Base-by-base conservation (phyloP, 1,140 invertebrate genomes). In the Drosophila miranda region DNA sequence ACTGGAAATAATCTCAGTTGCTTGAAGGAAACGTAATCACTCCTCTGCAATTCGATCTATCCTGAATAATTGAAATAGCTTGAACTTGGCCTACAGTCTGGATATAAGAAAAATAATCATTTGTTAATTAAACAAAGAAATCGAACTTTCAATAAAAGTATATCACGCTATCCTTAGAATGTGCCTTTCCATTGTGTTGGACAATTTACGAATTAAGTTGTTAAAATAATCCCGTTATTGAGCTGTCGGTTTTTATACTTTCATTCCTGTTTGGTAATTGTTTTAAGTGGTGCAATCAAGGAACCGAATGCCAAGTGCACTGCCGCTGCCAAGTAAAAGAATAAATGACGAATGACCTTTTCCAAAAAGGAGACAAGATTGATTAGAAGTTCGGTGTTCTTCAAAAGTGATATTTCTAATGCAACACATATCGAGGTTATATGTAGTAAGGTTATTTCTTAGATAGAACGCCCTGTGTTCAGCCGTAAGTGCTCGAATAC, bases 71-170 rank as follows among this genome's bases (percentile, higher is more conserved):
- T 49, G 11, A 63, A 63, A 34, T 68, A 56, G 49, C n/a, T 42
- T 2, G 30, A 42, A 67, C 8, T 46, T 67, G 30, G 23, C 8
- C 28, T 11, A 28, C 48, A 51, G 46, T n/a, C 13, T 56, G 23
- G 9, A 56, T 49, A 55, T 68, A 42, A 26, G n/a, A 38, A 57
- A 48, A 19, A n/a, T 34, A 67, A 43, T 67, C 28, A 68, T 53
- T 68, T 68, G 64, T 68, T 55, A 48, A 68, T 68, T 43, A 67
- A 30, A 26, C 43, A 68, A 55, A 41, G 38, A 67, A 28, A 67
- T 48, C 41, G 14, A 42, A 67, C 28, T 49, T 14, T 51, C 42
- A 68, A 68, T 46, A 68, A 56, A 68, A 55, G 6, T 55, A 55
- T 50, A 34, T 30, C 16, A 56, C 19, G 19, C 19, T 19, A 19